Evolutionary conservation across 2,113 vertebrate species (phyloP), one percentile per base, ranked within the genome.

Genomic region (Oryzias celebensis): DNA sequence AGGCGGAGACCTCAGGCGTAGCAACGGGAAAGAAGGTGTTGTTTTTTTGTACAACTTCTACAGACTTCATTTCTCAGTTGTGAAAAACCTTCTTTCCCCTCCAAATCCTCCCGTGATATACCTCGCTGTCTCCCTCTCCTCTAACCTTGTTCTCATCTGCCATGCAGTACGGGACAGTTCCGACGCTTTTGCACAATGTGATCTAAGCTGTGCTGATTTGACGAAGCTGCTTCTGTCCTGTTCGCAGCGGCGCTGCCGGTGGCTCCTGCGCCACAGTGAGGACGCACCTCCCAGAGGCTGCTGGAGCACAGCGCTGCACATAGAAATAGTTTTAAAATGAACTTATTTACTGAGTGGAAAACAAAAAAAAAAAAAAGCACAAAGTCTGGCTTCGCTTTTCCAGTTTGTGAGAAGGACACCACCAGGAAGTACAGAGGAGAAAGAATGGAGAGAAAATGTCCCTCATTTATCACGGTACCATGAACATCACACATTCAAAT

Each of bases 101-200:
- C 86, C 80, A 84, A 88, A 79, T 74, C 77, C 76, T 59, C 86
- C 89, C 84, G 78, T 69, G 64, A 78, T 81, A 91, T 89, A 86
- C 89, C 77, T 80, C 77, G 85, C 81, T 69, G 73, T 80, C 72
- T 82, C 79, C 80, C 63, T 70, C 67, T 65, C 75, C 68, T 65
- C 79, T 73, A 80, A 65, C 80, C 71, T 75, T 20, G 62, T 71
- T 77, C 74, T 83, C 79, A 48, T 58, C 70, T 54, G 74, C 65
- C 58, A 26, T 18, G 52, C 28, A 60, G 59, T 75, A 64, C 75
- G 60, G 62, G 64, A 51, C 56, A 56, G 65, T 76, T 68, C 77
- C 48, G 7, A 42, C 41, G 31, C 22, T 46, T 54, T 48, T 62
- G 62, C 80, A 18, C 71, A 41, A 28, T 7, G 13, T 13, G 28